A percentile compares a stretch with the other conserved stretches of the same genome.
Conservation (phyloP, 2,888 invertebrate genomes). For the Caenorhabditis doughertyi region DNA sequence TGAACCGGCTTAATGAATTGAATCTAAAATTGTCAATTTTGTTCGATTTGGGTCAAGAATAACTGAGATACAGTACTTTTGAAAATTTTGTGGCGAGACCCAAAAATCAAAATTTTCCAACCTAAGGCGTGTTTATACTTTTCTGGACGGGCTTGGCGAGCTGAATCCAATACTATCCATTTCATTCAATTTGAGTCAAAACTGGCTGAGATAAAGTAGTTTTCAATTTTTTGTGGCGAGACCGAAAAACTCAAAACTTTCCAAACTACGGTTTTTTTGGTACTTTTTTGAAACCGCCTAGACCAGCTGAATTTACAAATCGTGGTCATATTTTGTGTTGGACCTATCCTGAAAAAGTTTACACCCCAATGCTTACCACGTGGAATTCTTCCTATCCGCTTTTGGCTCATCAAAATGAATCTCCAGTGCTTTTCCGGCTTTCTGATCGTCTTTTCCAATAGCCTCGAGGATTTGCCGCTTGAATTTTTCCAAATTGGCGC, state of each 20-base stretch:
- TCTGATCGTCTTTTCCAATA: constrained; percentile 31
- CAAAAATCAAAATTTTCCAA: neutral
- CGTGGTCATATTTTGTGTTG: too few species aligned
- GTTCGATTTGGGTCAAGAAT: neutral
- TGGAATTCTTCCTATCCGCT: constrained; percentile 48
- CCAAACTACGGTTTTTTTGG: too few species aligned
- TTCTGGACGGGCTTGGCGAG: neutral
- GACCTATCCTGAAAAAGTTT: neutral
- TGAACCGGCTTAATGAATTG: neutral
- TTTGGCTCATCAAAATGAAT: constrained; percentile 53
- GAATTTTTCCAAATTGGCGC: constrained; percentile 65
- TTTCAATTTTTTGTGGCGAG: too few species aligned
- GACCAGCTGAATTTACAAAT: too few species aligned
- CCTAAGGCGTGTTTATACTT: constrained; percentile 2
- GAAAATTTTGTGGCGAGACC: neutral
- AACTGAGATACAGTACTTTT: too few species aligned
- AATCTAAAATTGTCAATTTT: neutral
- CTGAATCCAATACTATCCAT: neutral
- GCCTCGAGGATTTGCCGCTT: constrained; percentile 53
- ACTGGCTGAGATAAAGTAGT: too few species aligned
- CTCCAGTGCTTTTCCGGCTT: constrained; percentile 39
- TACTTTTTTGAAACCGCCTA: too few species aligned
- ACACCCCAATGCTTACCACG: constrained; percentile 25
- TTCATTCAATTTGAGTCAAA: neutral
- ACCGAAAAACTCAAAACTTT: too few species aligned